A percentile compares a stretch with the other conserved stretches of the same genome.
These are phyloP conservation scores for Yponomeuta sedellus DNA, from an alignment of 2,888 invertebrate genomes.

Conservation along the genomic window DNA sequence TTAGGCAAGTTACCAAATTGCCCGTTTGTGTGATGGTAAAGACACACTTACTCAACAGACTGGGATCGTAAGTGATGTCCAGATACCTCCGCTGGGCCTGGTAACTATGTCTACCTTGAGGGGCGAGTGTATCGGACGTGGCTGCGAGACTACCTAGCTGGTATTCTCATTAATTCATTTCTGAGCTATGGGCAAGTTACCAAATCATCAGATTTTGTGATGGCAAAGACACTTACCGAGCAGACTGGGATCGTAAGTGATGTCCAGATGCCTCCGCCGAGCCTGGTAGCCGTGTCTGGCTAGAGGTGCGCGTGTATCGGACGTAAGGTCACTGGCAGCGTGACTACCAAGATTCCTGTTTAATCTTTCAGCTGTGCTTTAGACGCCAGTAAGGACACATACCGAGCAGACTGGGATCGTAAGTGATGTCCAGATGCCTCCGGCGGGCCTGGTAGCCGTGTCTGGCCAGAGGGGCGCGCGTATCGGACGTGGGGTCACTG, in stretches of 20 bases:
- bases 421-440: slow-evolving; percentile 70
- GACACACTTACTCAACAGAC: slow-evolving; percentile 5
- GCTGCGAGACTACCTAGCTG: too few species aligned
- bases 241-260: slow-evolving; percentile 34
- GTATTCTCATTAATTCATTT: too few species aligned
- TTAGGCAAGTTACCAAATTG: too few species aligned
- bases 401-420: slow-evolving; percentile 22
- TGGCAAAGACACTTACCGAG: slow-evolving; percentile 23
- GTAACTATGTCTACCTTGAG: slow-evolving; percentile 79
- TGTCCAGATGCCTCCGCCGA: slow-evolving; percentile 73
- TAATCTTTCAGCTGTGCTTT: too few species aligned
- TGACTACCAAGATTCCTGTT: too few species aligned
- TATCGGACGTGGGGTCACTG: slow-evolving; percentile 77
- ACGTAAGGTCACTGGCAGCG: slow-evolving; percentile 72
- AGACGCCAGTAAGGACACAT: too few species aligned
- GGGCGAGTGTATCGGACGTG: slow-evolving; percentile 79
- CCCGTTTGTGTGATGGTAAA: too few species aligned
- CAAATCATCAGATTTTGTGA: too few species aligned
- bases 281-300: slow-evolving; percentile 81
- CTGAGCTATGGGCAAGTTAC: too few species aligned
- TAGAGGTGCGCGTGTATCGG: slow-evolving; percentile 79
- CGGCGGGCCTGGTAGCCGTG: slow-evolving; percentile 80
- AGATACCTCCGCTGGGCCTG: slow-evolving; percentile 79
- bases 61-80: slow-evolving; percentile 43
- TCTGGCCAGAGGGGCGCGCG: slow-evolving; percentile 79